Percentiles rank a stretch among this genome's conserved stretches.
These are phyloP conservation scores for Gasterosteus aculeatus DNA, from an alignment of 2,113 vertebrate species.

Conservation along the genomic window DNA sequence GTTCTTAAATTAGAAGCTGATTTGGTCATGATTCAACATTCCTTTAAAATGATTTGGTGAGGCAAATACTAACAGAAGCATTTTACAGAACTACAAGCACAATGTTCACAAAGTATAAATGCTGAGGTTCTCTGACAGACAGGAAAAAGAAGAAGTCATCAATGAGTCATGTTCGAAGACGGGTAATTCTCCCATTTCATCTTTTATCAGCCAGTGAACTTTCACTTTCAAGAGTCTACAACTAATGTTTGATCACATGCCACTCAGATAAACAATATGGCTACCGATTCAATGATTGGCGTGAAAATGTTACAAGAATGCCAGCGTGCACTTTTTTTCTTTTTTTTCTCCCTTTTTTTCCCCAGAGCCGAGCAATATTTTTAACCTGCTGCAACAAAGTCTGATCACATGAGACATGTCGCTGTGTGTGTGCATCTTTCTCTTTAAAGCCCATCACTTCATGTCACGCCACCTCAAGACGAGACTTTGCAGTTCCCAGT, in stretches of 20 bases:
- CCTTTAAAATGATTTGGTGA: neutral
- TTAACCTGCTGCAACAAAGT: neutral
- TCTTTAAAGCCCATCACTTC: neutral
- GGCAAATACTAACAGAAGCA: neutral
- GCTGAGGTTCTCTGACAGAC: conserved; percentile 32
- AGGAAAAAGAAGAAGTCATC: neutral
- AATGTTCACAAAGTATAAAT: conserved; percentile 25
- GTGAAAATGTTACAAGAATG: neutral
- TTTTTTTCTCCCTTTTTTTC: conserved; percentile 21
- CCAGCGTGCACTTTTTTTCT: neutral
- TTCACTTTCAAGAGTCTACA: neutral
- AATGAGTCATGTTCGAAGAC: conserved; percentile 8
- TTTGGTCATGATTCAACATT: conserved; percentile 17
- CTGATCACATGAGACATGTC: neutral
- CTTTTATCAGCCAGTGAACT: conserved; percentile 17
- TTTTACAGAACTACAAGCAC: conserved; percentile 57
- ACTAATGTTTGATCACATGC: neutral
- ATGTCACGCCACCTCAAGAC: neutral
- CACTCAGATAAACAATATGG: neutral
- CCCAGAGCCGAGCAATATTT: conserved; percentile 11
- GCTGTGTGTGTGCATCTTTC: neutral
- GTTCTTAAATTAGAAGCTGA: neutral
- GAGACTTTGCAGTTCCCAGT: neutral
- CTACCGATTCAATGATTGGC: neutral
- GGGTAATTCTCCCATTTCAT: conserved; percentile 38